Evolutionary conservation across 2,113 vertebrate species (phyloP), one percentile per base, ranked within the genome.

Genomic region (Myotis brandtii): DNA sequence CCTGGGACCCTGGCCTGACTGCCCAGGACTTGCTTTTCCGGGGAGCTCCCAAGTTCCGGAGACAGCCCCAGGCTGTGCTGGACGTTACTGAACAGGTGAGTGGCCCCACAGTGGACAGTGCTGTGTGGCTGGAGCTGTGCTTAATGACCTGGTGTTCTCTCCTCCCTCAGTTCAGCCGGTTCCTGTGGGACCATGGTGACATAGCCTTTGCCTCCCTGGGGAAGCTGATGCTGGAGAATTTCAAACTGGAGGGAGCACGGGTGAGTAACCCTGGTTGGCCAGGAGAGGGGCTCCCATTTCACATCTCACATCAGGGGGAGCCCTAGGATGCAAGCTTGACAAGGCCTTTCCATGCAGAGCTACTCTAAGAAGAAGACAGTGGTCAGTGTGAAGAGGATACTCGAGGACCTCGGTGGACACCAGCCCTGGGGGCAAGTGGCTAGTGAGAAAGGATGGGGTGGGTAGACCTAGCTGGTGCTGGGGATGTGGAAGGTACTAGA

Each of bases 131-230:
- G 10, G 18, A 8, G 30, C 76, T 7, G 0, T 32, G 50, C 32
- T 2, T 30, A 21, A 34, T 96, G 66, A 93, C 91, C 79, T 1
- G 1, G 4, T 85, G 10, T 14, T 80, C 13, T 13, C 20, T 25
- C 5, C 25, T 34, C 21, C 64, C 0, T 0, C 94, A 99, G 99
- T 98, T 99, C 98, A 96, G 98, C 95, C 98, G 97, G 94, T 99
- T 99, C 96, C 98, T 98, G 97, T 80, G 97, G 92, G 98, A 99
- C 93, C 97, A 99, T 32, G 95, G 85, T 12, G 97, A 98, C 34
- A 98, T 99, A 5, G 98, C 99, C 23, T 99, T 99, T 30, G 94
- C 97, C 0, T 97, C 98, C 37, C 98, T 99, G 97, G 97, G 98
- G 7, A 96, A 83, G 23, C 80, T 99, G 54, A 98, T 99, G 54